phyloP scores from a whole-genome alignment of 2,888 invertebrate species.

The Sycophila texana region DNA sequence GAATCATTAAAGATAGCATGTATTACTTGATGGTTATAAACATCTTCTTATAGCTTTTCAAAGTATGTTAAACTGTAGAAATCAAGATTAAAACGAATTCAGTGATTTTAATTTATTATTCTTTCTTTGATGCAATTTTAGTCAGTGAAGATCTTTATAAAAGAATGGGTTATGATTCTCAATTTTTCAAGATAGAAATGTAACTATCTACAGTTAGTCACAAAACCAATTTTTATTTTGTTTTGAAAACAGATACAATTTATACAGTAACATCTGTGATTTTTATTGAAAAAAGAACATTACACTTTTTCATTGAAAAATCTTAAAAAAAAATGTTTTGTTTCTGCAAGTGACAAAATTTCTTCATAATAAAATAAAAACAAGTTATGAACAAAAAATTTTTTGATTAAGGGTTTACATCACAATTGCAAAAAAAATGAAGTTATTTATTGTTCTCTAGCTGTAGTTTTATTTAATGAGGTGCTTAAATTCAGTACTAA shows the following conservation, averaged over 20 bases:
- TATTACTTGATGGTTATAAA: constrained; percentile 44
- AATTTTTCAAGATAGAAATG: constrained; percentile 33
- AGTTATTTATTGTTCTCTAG: too few relatives aligned
- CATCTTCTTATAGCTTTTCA: constrained; percentile 32
- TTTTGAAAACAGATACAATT: constrained; percentile 19
- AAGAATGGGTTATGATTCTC: constrained; percentile 26
- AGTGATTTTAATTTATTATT: constrained; percentile 26
- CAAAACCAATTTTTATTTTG: constrained; percentile 17
- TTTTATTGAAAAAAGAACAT: constrained; percentile 7
- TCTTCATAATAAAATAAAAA: neutral
- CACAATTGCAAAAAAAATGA: too few relatives aligned
- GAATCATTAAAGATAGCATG: constrained; percentile 27
- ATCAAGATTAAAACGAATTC: constrained; percentile 18
- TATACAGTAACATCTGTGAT: constrained; percentile 15
- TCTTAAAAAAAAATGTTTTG: constrained; percentile 26
- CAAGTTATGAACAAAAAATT: neutral
- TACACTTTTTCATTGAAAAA: constrained; percentile 21
- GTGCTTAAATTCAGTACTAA: too few relatives aligned
- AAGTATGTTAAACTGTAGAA: constrained; percentile 31
- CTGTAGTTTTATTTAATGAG: too few relatives aligned
- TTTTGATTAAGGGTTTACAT: too few relatives aligned
- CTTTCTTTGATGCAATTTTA: too few relatives aligned
- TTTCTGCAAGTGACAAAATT: constrained; percentile 29
- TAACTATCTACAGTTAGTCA: constrained; percentile 14
- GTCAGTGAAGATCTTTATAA: neutral